Evolutionary conservation across 1,140 invertebrate species (phyloP).

Genomic region (Tetranychus urticae): DNA sequence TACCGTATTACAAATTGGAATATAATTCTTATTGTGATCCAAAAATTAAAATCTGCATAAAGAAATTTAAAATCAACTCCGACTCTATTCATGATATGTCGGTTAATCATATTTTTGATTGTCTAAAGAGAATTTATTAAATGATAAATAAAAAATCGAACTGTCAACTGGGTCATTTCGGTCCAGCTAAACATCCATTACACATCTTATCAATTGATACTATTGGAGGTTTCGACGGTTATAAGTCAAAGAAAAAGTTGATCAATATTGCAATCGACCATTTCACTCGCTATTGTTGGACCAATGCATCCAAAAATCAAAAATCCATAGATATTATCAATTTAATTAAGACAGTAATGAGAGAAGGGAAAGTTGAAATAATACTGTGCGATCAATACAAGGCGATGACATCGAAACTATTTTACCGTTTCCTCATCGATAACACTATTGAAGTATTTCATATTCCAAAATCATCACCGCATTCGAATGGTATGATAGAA

Average conservation of each 20-base stretch:
- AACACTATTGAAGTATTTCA: not conserved
- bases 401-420: not conserved
- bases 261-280: conserved; percentile 3
- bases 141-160: no score
- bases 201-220: conserved; percentile 5
- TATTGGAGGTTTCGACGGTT: not conserved
- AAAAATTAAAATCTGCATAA: no score
- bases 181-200: conserved; percentile 1
- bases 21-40: no score
- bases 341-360: not conserved
- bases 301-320: not conserved
- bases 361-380: not conserved
- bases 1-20: no score
- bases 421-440: not conserved
- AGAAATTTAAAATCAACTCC: no score
- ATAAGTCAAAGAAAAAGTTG: not conserved
- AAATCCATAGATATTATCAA: not conserved
- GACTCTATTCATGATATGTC: no score
- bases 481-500: no score
- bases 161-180: not conserved
- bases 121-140: no score
- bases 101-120: no score
- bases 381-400: conserved; percentile 3
- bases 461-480: not conserved
- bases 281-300: conserved; percentile 1